Evolutionary conservation across 1,140 invertebrate genomes (phyloP).

Genomic region (Tachypleus tridentatus): DNA sequence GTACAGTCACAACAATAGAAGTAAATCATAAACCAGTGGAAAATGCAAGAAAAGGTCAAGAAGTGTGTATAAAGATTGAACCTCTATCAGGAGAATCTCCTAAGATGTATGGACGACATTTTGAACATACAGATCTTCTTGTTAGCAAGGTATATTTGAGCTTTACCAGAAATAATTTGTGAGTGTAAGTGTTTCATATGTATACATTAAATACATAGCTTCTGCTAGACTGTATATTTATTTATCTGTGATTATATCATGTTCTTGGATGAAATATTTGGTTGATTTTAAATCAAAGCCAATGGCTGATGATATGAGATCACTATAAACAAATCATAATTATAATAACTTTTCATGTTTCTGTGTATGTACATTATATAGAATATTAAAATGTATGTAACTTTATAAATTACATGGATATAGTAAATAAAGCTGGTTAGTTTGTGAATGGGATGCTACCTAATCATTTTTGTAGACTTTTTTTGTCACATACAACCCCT

Average conservation of each 20-base stretch:
- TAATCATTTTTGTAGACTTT: no score
- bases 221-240: background rate
- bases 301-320: background rate
- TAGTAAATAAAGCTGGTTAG: no score
- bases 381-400: no score
- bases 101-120: constrained; percentile 96
- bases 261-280: no score
- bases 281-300: background rate
- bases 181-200: no score
- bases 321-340: background rate
- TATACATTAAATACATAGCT: no score
- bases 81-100: constrained; percentile 90
- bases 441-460: no score
- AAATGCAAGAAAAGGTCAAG: constrained; percentile 83
- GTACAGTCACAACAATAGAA: constrained; percentile 89
- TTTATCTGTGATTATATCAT: background rate
- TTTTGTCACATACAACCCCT: no score
- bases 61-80: constrained; percentile 98
- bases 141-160: constrained; percentile 75
- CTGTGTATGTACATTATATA: no score
- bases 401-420: no score
- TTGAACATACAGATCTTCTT: constrained; percentile 88
- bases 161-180: background rate
- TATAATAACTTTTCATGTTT: background rate
- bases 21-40: constrained; percentile 72